Evolutionary conservation across 2,797 vertebrate genomes (phyloP).

Genomic region (Chrysocyon brachyurus): DNA sequence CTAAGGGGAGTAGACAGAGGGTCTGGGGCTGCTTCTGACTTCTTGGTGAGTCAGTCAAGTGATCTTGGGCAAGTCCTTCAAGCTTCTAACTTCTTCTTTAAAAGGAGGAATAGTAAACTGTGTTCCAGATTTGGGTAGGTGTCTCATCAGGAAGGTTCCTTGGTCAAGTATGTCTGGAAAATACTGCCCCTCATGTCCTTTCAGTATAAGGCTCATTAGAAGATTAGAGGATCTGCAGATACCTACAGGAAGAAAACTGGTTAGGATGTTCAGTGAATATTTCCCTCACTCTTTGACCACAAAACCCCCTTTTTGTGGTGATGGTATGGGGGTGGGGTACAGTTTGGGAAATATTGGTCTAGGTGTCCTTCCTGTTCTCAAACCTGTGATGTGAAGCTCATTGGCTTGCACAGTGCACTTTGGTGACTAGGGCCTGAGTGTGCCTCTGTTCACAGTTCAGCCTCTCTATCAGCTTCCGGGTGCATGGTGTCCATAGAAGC

Average conservation of each 20-base stretch:
- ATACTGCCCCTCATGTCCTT: rapidly evolving
- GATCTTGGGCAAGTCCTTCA: neutral
- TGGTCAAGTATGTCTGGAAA: neutral
- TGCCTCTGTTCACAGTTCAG: neutral
- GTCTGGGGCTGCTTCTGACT: neutral
- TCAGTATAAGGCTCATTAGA: neutral
- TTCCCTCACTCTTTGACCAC: neutral
- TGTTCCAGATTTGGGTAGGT: neutral
- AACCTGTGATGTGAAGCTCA: neutral
- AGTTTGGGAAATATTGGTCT: neutral
- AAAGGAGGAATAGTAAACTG: neutral
- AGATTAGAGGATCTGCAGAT: neutral
- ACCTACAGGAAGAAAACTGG: neutral
- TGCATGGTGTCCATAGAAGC: neutral
- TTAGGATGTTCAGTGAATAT: too few relatives aligned
- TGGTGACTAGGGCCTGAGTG: neutral
- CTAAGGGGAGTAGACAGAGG: neutral
- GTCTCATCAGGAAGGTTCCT: neutral
- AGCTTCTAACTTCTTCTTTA: neutral
- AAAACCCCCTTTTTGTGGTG: neutral
- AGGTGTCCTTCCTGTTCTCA: neutral
- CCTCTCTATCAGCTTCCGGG: neutral
- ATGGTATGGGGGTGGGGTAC: too few relatives aligned
- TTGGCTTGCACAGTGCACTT: neutral
- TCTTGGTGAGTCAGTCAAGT: neutral